A percentile compares a stretch with the other conserved stretches of the same genome.
These are phyloP conservation scores for Dolichotis patagonum DNA, from an alignment of 2,113 vertebrate genomes.

Conservation along the genomic window DNA sequence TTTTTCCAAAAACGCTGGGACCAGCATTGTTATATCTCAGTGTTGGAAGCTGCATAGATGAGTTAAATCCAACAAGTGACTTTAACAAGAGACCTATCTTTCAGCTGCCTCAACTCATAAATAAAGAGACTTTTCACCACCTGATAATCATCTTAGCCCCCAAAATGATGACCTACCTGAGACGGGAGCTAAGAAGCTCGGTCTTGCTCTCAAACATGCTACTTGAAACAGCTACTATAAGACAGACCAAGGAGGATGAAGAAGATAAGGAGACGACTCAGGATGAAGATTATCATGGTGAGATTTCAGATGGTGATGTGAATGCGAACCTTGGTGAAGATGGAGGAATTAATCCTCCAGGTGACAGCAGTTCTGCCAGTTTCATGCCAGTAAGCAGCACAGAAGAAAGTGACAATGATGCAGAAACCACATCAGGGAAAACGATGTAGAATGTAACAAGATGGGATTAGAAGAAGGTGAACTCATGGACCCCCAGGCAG, in stretches of 20 bases:
- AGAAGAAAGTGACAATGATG: conserved; percentile 97
- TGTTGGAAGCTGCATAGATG: conserved; percentile 95
- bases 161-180: conserved; percentile 89
- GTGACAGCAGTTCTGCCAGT: conserved; percentile 97
- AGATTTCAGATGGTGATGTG: conserved; percentile 96
- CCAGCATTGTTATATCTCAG: conserved; percentile 98
- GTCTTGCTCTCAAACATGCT: conserved; percentile 80
- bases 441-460: conserved; percentile 95
- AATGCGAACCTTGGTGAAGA: conserved; percentile 93
- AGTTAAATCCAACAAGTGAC: conserved; percentile 97
- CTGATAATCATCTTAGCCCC: conserved; percentile 91
- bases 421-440: conserved; percentile 99
- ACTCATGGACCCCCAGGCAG: conserved; percentile 91
- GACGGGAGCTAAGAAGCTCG: conserved; percentile 86
- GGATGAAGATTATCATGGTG: conserved; percentile 94
- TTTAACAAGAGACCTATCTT: conserved; percentile 97
- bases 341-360: conserved; percentile 93
- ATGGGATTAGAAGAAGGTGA: conserved; percentile 97
- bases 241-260: conserved; percentile 90
- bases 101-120: conserved; percentile 94
- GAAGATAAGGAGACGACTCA: conserved; percentile 92
- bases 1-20: conserved; percentile 99
- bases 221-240: conserved; percentile 82
- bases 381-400: conserved; percentile 98
- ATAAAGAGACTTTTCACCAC: conserved; percentile 93